These are phyloP conservation scores for Harlomillsia oculata DNA, from an alignment of 1,140 invertebrate species.

Conservation along the genomic window DNA sequence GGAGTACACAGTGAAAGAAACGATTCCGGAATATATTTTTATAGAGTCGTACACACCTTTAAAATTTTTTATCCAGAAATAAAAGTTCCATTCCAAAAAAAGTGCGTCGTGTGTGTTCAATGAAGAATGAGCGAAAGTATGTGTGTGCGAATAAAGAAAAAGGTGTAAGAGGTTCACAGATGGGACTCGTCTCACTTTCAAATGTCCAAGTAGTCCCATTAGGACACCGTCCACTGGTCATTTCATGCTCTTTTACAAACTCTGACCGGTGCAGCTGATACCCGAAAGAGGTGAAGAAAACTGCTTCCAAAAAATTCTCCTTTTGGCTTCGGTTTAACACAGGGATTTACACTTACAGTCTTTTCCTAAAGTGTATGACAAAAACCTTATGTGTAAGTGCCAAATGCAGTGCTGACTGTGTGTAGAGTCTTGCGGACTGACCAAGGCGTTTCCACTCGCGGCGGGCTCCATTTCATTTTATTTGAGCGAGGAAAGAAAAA, in stretches of 20 bases:
- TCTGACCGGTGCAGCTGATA: slow-evolving; percentile 3
- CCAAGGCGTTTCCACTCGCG: no score
- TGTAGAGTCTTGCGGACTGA: no score
- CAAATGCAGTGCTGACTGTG: no score
- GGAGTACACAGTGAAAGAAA: no score
- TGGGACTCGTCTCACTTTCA: slow-evolving; percentile 16
- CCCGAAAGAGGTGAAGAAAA: slow-evolving; percentile 7
- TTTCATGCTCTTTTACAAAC: slow-evolving; percentile 14
- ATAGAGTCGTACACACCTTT: no score
- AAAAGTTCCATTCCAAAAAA: no score
- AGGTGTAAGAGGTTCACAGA: slow-evolving; percentile 5
- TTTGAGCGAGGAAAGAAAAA: slow-evolving; percentile 4
- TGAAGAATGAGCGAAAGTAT: not conserved
- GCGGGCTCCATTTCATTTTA: slow-evolving; percentile 17
- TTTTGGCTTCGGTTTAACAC: no score
- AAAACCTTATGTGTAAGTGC: no score
- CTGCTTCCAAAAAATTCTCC: slow-evolving; percentile 5
- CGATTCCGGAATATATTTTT: no score
- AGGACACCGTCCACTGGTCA: slow-evolving; percentile 18
- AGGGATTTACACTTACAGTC: no score
- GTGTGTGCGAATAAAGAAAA: not conserved
- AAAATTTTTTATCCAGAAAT: no score
- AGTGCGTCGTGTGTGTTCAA: not conserved
- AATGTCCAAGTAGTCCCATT: slow-evolving; percentile 20
- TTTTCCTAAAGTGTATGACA: no score